phyloP scores from a whole-genome alignment of 2,797 vertebrate genomes.

The Trichosurus vulpecula region DNA sequence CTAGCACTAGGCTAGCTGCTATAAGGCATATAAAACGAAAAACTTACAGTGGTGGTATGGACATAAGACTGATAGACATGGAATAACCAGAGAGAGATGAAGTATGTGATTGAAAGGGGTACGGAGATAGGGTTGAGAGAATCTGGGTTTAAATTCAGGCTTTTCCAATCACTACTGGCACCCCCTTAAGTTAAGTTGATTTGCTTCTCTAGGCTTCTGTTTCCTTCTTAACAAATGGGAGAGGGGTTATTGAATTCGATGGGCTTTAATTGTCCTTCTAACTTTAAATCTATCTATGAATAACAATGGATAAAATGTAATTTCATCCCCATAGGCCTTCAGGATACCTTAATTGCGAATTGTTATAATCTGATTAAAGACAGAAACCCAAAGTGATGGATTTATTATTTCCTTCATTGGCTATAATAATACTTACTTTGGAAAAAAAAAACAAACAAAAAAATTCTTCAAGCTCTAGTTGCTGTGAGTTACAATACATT shows the following conservation, averaged over 20 bases:
- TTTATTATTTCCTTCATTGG: background rate
- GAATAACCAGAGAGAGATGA: background rate
- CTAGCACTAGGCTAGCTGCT: background rate
- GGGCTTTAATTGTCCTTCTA: background rate
- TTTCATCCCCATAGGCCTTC: background rate
- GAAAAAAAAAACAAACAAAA: background rate
- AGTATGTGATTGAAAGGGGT: background rate
- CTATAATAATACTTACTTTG: background rate
- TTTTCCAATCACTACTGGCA: background rate
- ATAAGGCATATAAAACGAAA: background rate
- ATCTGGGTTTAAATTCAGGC: background rate
- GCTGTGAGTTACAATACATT: background rate
- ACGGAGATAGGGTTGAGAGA: background rate
- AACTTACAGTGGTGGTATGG: background rate
- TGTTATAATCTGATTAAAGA: background rate
- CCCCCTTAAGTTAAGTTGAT: background rate
- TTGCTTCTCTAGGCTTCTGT: background rate
- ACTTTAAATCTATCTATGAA: background rate
- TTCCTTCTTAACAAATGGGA: background rate
- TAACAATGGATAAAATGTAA: background rate
- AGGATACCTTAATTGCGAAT: background rate
- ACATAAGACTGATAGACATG: background rate
- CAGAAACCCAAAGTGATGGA: background rate
- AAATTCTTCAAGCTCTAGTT: background rate
- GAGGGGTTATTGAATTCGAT: background rate